These are phyloP conservation scores for Scaptomyza flava DNA, from an alignment of 2,888 invertebrate genomes.

Conservation along the genomic window DNA sequence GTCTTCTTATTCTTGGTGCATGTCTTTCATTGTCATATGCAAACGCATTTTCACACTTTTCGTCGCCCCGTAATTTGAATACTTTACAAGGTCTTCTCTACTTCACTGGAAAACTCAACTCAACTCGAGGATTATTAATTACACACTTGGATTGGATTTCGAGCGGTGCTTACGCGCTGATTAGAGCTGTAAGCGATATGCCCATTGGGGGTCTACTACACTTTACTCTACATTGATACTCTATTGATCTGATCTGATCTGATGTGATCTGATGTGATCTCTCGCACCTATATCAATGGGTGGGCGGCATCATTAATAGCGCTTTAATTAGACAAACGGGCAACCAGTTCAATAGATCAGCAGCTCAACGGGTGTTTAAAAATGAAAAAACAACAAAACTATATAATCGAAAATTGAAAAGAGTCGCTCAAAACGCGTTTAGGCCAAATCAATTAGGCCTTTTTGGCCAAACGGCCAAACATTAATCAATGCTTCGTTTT, in stretches of 20 bases:
- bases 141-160: constrained; percentile 78
- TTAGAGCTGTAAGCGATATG: constrained; percentile 62
- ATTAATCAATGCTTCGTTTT: constrained; percentile 68
- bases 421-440: constrained; percentile 3
- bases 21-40: constrained; percentile 74
- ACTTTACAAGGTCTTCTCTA: constrained; percentile 59
- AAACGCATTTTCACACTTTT: constrained; percentile 83
- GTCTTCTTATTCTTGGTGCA: constrained; percentile 50
- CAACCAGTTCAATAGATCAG: constrained; percentile 42
- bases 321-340: constrained; percentile 67
- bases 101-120: constrained; percentile 65
- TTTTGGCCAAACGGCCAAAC: constrained; percentile 32
- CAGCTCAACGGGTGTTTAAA: constrained; percentile 42
- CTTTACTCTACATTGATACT: background rate
- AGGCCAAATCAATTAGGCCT: constrained; percentile 69
- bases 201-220: constrained; percentile 9
- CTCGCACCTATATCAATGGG: constrained; percentile 50
- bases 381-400: too few relatives aligned
- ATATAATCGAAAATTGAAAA: constrained; percentile 8
- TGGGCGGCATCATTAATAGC: constrained; percentile 67
- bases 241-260: background rate
- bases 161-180: constrained; percentile 43
- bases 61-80: constrained; percentile 78
- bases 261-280: background rate
- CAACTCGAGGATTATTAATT: constrained; percentile 68